These are phyloP conservation scores for Gymnobelideus leadbeateri DNA, from an alignment of 2,113 vertebrate species.

Conservation along the genomic window DNA sequence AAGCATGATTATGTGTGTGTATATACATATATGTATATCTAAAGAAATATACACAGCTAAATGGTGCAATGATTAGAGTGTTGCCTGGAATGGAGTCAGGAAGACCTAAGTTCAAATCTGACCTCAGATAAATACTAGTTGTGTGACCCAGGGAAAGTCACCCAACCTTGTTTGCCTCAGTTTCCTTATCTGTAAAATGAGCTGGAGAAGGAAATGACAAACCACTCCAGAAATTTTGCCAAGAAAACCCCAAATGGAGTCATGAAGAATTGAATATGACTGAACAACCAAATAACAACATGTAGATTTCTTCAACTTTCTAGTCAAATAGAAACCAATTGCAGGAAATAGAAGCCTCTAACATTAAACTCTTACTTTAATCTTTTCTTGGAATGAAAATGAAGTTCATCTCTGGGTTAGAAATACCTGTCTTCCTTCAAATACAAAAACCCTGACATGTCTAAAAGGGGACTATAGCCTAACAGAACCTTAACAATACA, in stretches of 20 bases:
- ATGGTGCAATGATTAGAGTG: not conserved
- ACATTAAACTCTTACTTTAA: slow-evolving; percentile 20
- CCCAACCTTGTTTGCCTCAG: not conserved
- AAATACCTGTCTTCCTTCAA: not conserved
- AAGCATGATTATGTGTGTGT: not conserved
- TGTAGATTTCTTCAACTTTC: not conserved
- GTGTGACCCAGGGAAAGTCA: not conserved
- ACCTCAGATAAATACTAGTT: not conserved
- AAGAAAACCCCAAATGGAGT: not conserved
- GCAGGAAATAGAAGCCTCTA: not conserved
- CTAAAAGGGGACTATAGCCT: not conserved
- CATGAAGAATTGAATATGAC: not conserved
- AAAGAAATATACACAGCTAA: not conserved
- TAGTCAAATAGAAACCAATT: not conserved
- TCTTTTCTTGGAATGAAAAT: slow-evolving; percentile 39
- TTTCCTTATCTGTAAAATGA: not conserved
- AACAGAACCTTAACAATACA: slow-evolving; percentile 30
- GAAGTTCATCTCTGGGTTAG: not conserved
- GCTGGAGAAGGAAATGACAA: not conserved
- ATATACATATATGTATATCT: not conserved
- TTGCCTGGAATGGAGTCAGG: not conserved
- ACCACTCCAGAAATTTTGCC: not conserved
- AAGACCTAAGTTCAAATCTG: not conserved
- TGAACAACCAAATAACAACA: not conserved
- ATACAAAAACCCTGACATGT: not conserved